Evolutionary conservation across 2,113 vertebrate species (phyloP).

Genomic region (Thamnaconus septentrionalis): DNA sequence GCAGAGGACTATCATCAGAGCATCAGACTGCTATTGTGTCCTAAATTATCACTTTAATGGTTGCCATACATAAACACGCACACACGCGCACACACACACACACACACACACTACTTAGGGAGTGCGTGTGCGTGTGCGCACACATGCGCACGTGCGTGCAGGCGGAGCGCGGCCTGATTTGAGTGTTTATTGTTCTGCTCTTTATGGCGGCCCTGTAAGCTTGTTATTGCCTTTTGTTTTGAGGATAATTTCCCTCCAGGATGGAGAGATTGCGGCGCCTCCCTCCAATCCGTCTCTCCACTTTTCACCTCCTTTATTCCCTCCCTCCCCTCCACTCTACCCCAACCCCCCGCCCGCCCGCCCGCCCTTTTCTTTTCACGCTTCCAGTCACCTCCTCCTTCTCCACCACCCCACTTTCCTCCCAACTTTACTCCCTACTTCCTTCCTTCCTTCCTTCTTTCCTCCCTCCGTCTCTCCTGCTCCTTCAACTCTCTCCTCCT

Average conservation of each 20-base stretch:
- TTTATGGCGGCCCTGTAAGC: conserved; percentile 73
- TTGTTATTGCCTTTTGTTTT: conserved; percentile 78
- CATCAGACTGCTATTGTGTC: conserved; percentile 69
- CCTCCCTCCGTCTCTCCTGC: no score
- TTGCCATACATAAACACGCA: conserved; percentile 39
- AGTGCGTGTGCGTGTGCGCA: conserved; percentile 13
- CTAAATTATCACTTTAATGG: conserved; percentile 71
- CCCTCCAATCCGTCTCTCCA: conserved; percentile 33
- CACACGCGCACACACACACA: conserved; percentile 21
- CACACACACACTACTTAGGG: conserved; percentile 4
- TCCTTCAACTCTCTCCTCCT: no score
- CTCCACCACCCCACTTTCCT: no score
- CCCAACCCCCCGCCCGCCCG: no score
- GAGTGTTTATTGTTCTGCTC: conserved; percentile 73
- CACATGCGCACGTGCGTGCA: conserved; percentile 41
- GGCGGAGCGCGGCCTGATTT: conserved; percentile 37
- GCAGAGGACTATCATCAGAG: conserved; percentile 67
- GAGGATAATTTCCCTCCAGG: conserved; percentile 72
- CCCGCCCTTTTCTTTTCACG: no score
- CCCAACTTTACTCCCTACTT: background rate
- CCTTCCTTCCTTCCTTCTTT: conserved; percentile 2
- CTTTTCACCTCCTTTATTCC: conserved; percentile 16
- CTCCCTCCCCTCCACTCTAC: background rate
- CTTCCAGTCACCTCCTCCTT: no score
- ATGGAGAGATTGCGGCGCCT: conserved; percentile 58